These are phyloP conservation scores for Turnix velox DNA, from an alignment of 2,113 vertebrate species.

Conservation along the genomic window DNA sequence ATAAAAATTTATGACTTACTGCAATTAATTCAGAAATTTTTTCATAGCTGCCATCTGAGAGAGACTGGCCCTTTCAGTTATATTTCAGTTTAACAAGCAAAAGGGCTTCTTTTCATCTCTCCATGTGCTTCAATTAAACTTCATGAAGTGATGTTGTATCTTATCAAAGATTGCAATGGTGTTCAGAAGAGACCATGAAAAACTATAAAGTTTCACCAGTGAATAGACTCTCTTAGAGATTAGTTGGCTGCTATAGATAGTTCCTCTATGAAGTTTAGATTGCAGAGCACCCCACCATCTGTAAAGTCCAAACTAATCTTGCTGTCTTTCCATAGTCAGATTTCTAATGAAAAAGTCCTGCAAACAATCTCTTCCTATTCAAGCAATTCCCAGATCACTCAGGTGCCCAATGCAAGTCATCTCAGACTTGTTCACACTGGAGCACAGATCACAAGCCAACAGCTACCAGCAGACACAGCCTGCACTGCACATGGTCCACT, in stretches of 20 bases:
- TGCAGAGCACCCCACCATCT: not conserved
- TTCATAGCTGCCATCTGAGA: not conserved
- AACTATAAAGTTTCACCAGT: not conserved
- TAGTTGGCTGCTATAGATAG: not conserved
- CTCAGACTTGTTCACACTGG: not conserved
- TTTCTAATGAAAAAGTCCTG: not conserved
- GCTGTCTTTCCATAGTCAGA: not conserved
- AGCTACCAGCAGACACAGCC: not conserved
- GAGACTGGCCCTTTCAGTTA: not conserved
- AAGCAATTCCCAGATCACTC: not conserved
- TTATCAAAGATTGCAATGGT: rapidly evolving
- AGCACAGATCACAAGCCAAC: not conserved
- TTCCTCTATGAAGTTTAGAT: not conserved
- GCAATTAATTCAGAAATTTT: not conserved
- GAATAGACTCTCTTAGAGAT: not conserved
- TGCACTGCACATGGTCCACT: not conserved
- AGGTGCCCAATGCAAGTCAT: not conserved
- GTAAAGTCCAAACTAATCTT: not conserved
- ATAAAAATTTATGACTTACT: not conserved
- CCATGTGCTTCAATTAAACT: not conserved
- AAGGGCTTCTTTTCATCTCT: not conserved
- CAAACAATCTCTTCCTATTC: not conserved
- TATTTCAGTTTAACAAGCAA: not conserved
- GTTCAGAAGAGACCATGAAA: not conserved
- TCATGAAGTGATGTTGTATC: not conserved